Base-by-base conservation (phyloP, 2,888 invertebrate species). In the Limnephilus rhombicus region DNA sequence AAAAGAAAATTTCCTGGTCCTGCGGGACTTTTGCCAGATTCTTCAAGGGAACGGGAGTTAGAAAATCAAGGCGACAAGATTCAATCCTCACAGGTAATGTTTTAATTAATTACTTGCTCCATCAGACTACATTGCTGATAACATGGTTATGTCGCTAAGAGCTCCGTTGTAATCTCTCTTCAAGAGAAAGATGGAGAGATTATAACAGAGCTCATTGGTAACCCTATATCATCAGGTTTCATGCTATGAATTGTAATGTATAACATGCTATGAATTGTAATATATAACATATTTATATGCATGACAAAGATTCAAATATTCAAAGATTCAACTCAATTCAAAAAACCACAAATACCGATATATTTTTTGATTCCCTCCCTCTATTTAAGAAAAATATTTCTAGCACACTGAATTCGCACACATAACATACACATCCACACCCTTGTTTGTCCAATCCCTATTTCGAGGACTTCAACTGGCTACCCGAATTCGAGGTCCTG, bases 1-100 rank as follows among this genome's bases (percentile, higher is more conserved):
- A 93, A 93, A 92, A 94, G 96, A 94, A 95, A 95, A 94, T 96
- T 96, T 94, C 96, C 96, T 11, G 96, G 96, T 2, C 96, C 96
- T 82, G 96, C 96, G 85, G 96, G 96, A 49, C 93, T 96, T 82
- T 94, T 96, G 41, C 95, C 95, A 15, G 95, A 95, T 85, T 91
- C 94, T 82, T 92, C 94, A 15, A 93, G 94, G 24, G 89, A 91
- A 86, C 90, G 15, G 49, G 37, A 83, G 31, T 85, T 12, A 91
- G 92, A 90, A 31, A 93, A 92, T 53, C 92, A 80, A 80, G 90
- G 86, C 93, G 92, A 91, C 89, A n/a, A 80, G 13, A 81, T 93
- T 45, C 88, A 83, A 89, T 91, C 88, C 15, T 93, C 93, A 41
- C 93, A 93, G 91, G 93, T 93, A 68, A 68, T 7, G 24, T 68